Percentiles rank a stretch among this genome's conserved stretches.
Conservation (phyloP, 2,888 invertebrate species). For the Eubasilissa splendida region DNA sequence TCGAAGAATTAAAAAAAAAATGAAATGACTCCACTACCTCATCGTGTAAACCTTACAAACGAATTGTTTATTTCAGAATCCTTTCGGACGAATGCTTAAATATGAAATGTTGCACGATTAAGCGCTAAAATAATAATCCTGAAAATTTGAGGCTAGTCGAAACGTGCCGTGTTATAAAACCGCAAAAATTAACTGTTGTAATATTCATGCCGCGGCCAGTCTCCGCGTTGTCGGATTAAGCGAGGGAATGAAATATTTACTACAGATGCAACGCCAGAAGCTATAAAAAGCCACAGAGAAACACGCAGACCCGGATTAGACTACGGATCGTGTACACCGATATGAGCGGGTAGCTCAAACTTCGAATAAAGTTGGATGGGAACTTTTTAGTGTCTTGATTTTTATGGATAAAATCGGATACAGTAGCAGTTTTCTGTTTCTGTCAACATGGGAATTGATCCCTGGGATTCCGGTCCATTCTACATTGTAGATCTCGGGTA, state of each 20-base stretch:
- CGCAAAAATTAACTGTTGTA: constrained; percentile 20
- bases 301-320: too few relatives aligned
- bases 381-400: too few relatives aligned
- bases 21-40: too few relatives aligned
- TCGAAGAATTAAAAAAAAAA: too few relatives aligned
- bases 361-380: too few relatives aligned
- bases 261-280: constrained; percentile 12
- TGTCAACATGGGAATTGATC: too few relatives aligned
- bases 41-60: too few relatives aligned
- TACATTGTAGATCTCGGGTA: too few relatives aligned
- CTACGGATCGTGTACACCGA: not conserved
- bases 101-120: constrained; percentile 5
- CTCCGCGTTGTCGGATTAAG: constrained; percentile 19
- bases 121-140: constrained; percentile 19
- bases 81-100: constrained; percentile 11
- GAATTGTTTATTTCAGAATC: not conserved
- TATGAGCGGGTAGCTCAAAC: not conserved
- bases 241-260: constrained; percentile 13
- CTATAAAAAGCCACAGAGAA: not conserved
- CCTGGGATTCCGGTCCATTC: too few relatives aligned
- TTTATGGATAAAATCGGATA: too few relatives aligned
- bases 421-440: too few relatives aligned
- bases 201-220: constrained; percentile 20
- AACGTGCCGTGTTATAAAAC: constrained; percentile 14
- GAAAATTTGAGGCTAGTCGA: constrained; percentile 11